phyloP scores from a whole-genome alignment of 2,113 vertebrate species.

The Campylomormyrus numenius region DNA sequence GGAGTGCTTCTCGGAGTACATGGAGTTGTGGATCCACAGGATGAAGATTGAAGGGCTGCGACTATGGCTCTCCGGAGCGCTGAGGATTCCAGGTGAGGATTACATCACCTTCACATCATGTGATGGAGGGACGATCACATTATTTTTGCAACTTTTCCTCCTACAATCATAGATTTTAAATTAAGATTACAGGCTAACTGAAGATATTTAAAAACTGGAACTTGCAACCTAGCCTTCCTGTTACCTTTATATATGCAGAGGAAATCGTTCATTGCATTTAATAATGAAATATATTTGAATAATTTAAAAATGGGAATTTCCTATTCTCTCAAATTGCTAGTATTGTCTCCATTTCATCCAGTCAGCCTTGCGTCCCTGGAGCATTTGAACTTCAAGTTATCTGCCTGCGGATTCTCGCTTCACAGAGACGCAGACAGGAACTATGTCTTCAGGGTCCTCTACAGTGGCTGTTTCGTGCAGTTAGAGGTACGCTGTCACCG shows the following conservation, averaged over 20 bases:
- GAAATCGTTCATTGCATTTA: background rate
- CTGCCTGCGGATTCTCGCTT: conserved; percentile 52
- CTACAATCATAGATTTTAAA: background rate
- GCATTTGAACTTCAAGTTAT: conserved; percentile 46
- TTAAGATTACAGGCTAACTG: background rate
- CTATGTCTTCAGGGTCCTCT: conserved; percentile 54
- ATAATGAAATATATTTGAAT: background rate
- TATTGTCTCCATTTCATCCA: conserved; percentile 21
- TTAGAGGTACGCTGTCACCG: conserved; percentile 33
- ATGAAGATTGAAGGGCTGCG: conserved; percentile 43
- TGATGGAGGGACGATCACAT: background rate
- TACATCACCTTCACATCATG: background rate
- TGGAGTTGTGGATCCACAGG: conserved; percentile 56
- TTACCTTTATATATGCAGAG: background rate
- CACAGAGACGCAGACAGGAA: conserved; percentile 48
- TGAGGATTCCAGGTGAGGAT: conserved; percentile 45
- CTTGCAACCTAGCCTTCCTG: background rate
- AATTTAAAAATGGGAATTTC: background rate
- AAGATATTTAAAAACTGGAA: background rate
- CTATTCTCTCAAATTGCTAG: background rate
- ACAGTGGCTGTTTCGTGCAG: conserved; percentile 54
- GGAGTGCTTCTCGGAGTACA: conserved; percentile 57
- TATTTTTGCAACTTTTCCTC: background rate
- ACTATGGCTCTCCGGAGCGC: conserved; percentile 46
- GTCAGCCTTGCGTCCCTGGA: conserved; percentile 48